phyloP scores from a whole-genome alignment of 2,113 vertebrate genomes.

The Kobus ellipsiprymnus region DNA sequence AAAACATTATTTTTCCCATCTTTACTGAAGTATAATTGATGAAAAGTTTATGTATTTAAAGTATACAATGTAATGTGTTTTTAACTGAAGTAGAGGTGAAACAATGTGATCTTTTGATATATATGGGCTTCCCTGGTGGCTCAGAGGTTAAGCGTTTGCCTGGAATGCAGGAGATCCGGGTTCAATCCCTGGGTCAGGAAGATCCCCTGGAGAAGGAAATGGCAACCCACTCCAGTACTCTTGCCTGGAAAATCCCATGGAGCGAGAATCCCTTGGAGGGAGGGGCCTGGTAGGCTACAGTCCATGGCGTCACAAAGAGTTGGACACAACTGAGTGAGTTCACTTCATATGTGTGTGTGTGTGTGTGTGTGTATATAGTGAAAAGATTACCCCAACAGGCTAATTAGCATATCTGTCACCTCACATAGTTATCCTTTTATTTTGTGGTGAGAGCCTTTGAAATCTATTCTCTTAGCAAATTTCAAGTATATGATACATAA shows the following conservation, averaged over 20 bases:
- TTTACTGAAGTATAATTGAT: background rate
- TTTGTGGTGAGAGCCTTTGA: background rate
- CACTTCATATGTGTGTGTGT: too few relatives aligned
- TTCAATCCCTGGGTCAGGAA: too few relatives aligned
- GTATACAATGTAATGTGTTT: background rate
- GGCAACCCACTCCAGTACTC: too few relatives aligned
- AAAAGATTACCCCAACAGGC: background rate
- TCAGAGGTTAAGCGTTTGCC: too few relatives aligned
- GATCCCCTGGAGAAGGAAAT: too few relatives aligned
- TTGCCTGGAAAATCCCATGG: too few relatives aligned
- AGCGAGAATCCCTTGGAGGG: too few relatives aligned
- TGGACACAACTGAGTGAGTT: too few relatives aligned
- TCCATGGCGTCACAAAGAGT: too few relatives aligned
- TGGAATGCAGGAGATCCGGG: too few relatives aligned
- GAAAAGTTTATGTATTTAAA: background rate
- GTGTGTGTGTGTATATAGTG: background rate
- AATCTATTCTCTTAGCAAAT: background rate
- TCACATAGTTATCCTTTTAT: background rate
- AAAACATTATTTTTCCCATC: slow-evolving; percentile 47
- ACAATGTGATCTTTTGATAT: background rate
- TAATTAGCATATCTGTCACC: background rate
- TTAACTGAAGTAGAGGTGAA: background rate
- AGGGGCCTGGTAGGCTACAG: too few relatives aligned
- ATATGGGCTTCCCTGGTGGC: background rate
- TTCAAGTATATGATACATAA: background rate